Conservation (phyloP, 2,113 vertebrate species). For the Irena cyanogastra region DNA sequence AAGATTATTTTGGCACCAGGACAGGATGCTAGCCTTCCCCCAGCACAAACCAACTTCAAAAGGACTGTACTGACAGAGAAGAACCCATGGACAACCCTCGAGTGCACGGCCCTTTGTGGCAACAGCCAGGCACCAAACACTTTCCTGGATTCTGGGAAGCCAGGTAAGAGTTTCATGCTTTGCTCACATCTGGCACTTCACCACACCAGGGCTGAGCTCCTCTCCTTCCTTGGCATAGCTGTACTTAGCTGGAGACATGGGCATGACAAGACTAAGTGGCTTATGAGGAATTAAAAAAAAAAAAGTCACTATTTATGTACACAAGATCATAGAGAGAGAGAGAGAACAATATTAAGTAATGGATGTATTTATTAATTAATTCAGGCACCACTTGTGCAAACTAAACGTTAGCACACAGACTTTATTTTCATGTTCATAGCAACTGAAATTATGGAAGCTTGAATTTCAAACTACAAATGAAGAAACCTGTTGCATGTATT, state of each 20-base stretch:
- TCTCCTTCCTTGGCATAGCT: background rate
- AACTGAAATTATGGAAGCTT: background rate
- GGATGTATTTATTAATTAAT: background rate
- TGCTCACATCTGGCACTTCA: background rate
- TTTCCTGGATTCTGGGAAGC: background rate
- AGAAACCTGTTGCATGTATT: background rate
- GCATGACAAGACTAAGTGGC: background rate
- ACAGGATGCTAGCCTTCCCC: constrained; percentile 4
- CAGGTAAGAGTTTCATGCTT: background rate
- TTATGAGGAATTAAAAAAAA: background rate
- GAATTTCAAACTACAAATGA: background rate
- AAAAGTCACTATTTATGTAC: background rate
- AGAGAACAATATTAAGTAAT: background rate
- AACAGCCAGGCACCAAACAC: background rate
- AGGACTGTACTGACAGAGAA: background rate
- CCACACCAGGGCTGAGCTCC: background rate
- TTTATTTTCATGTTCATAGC: background rate
- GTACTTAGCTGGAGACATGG: background rate
- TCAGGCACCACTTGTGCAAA: background rate
- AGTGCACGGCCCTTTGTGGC: background rate
- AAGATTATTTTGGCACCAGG: background rate
- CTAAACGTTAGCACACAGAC: background rate
- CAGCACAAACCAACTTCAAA: background rate
- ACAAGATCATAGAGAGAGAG: background rate
- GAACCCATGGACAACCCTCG: background rate